Evolutionary conservation across 2,113 vertebrate genomes (phyloP).

Genomic region (Sturnus vulgaris): DNA sequence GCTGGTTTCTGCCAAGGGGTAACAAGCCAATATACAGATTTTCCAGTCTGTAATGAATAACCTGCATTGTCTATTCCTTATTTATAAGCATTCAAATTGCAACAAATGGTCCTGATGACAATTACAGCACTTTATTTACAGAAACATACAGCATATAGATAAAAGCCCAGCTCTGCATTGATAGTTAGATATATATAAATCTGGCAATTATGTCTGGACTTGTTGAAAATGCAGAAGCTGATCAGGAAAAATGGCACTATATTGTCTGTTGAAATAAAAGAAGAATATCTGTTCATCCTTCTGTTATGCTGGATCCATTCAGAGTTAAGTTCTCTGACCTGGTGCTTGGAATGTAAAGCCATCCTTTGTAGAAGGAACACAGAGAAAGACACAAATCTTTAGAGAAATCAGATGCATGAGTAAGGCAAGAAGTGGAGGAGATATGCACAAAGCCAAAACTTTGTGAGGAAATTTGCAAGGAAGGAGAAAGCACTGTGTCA

Average conservation of each 20-base stretch:
- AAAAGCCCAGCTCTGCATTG: not conserved
- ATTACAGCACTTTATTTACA: not conserved
- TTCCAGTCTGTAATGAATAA: not conserved
- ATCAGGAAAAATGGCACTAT: not conserved
- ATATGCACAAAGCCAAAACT: not conserved
- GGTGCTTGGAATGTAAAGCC: not conserved
- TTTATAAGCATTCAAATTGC: not conserved
- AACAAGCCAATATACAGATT: not conserved
- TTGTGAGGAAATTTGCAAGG: not conserved
- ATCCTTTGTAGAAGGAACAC: not conserved
- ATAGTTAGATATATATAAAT: not conserved
- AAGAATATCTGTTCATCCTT: not conserved
- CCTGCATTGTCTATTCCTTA: not conserved
- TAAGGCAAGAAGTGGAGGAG: not conserved
- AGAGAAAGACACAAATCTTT: not conserved
- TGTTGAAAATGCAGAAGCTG: not conserved
- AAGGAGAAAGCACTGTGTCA: not conserved
- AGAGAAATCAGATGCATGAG: not conserved
- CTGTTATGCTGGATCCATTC: not conserved
- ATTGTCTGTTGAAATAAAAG: not conserved
- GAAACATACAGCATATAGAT: not conserved
- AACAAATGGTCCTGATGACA: slow-evolving; percentile 20
- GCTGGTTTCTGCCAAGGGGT: not conserved
- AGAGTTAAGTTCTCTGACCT: not conserved
- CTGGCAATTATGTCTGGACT: not conserved